Evolutionary conservation across 2,113 vertebrate genomes (phyloP).

Genomic region (Hydrochoerus hydrochaeris): DNA sequence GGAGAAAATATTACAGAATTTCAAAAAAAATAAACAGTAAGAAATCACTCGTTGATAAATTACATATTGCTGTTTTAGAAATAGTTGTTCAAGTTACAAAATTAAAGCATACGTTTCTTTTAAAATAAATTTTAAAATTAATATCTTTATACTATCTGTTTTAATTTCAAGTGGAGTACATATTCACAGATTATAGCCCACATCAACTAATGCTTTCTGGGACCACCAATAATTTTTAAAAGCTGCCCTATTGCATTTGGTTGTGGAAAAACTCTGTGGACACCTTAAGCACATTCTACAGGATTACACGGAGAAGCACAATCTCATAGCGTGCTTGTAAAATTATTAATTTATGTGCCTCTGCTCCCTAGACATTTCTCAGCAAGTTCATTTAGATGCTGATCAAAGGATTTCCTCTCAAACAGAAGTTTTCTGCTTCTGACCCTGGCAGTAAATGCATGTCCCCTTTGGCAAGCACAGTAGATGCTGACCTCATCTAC

Average conservation of each 20-base stretch:
- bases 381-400: not conserved
- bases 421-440: not conserved
- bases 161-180: not conserved
- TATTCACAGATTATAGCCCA: not conserved
- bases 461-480: not conserved
- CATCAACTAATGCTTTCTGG: not conserved
- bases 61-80: too few species aligned
- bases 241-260: not conserved
- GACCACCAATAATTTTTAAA: not conserved
- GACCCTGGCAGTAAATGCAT: not conserved
- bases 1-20: too few species aligned
- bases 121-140: not conserved
- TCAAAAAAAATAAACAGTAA: too few species aligned
- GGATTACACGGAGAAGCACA: not conserved
- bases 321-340: not conserved
- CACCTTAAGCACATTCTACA: not conserved
- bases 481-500: slow-evolving; percentile 2
- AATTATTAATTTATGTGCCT: not conserved
- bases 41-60: too few species aligned
- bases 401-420: not conserved
- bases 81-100: too few species aligned
- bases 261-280: not conserved
- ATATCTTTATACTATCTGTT: not conserved
- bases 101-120: not conserved
- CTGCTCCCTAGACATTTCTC: not conserved